phyloP scores from a whole-genome alignment of 2,113 vertebrate genomes.

The Pachycephala philippinensis region DNA sequence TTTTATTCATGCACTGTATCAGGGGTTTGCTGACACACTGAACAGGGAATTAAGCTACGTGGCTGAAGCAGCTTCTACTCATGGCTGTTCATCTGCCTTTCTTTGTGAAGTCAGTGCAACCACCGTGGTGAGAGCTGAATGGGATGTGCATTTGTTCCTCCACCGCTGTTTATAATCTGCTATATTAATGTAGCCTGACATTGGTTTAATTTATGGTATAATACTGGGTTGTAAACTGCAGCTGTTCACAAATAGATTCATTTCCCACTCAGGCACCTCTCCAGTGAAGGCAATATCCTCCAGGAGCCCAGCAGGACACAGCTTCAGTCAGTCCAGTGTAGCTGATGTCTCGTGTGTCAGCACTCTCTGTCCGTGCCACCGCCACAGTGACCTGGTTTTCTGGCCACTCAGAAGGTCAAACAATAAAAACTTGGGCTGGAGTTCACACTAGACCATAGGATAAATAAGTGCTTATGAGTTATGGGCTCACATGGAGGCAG shows the following conservation, averaged over 20 bases:
- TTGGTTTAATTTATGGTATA: not conserved
- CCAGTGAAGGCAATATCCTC: not conserved
- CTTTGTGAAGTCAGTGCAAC: not conserved
- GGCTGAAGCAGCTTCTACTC: not conserved
- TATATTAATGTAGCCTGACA: conserved; percentile 1
- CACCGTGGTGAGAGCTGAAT: not conserved
- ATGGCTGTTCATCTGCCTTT: not conserved
- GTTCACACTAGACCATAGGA: not conserved
- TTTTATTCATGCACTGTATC: not conserved
- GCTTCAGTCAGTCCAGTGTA: not conserved
- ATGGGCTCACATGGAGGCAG: not conserved
- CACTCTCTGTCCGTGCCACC: not conserved
- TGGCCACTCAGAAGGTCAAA: not conserved
- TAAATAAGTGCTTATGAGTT: not conserved
- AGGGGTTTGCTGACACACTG: not conserved
- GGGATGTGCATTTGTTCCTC: not conserved
- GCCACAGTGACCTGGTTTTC: not conserved
- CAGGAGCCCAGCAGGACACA: not conserved
- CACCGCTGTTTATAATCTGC: conserved; percentile 3
- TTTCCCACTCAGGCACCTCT: conserved; percentile 7
- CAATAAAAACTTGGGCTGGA: not conserved
- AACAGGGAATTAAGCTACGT: not conserved
- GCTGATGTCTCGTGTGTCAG: not conserved
- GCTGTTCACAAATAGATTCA: conserved; percentile 16
- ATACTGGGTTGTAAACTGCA: conserved; percentile 24